phyloP scores from a whole-genome alignment of 2,113 vertebrate species.

The Copsychus sechellarum region DNA sequence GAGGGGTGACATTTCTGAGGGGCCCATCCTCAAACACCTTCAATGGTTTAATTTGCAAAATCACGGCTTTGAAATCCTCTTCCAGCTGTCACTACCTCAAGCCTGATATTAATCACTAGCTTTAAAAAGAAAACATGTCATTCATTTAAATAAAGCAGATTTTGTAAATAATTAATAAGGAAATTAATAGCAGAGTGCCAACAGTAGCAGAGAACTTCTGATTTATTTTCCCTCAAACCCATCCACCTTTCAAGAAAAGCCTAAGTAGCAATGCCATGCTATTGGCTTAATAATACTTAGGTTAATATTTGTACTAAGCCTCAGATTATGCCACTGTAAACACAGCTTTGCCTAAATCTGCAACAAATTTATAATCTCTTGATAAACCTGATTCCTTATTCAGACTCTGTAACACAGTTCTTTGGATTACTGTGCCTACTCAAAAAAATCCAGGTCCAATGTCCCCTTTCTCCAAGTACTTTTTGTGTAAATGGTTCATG shows the following conservation, averaged over 20 bases:
- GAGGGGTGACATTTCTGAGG: neutral
- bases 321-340: neutral
- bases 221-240: neutral
- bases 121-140: neutral
- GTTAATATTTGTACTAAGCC: conserved; percentile 8
- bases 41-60: neutral
- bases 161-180: neutral
- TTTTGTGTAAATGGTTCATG: neutral
- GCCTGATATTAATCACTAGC: neutral
- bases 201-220: neutral
- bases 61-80: neutral
- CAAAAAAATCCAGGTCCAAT: neutral
- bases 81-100: neutral
- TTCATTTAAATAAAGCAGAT: neutral
- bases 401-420: neutral
- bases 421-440: neutral
- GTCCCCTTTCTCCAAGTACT: neutral
- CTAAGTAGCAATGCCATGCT: neutral
- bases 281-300: neutral
- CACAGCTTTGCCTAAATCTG: neutral
- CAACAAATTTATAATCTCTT: neutral
- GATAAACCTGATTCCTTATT: neutral
- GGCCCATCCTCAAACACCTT: neutral
- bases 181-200: neutral
- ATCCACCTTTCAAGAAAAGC: neutral